A percentile compares a stretch with the other conserved stretches of the same genome.
phyloP scores from a whole-genome alignment of 2,797 vertebrate genomes.

The Gallinago stenura region DNA sequence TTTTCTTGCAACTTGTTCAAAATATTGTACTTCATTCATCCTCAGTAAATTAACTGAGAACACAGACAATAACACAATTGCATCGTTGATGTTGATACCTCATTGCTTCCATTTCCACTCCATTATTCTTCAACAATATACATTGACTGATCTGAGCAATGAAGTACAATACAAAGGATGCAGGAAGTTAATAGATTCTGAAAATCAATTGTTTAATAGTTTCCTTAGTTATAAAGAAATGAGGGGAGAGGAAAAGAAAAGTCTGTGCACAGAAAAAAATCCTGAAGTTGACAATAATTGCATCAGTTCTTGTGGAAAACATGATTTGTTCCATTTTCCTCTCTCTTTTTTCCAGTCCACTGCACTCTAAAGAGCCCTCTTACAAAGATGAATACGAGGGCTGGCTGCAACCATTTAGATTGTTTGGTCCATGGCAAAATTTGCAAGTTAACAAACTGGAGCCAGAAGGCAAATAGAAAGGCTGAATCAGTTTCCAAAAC shows the following conservation, averaged over 20 bases:
- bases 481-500: conserved; percentile 5
- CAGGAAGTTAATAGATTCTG: background rate
- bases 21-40: background rate
- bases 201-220: conserved; percentile 21
- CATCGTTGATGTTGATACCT: background rate
- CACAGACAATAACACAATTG: background rate
- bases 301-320: conserved; percentile 63
- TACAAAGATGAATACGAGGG: background rate
- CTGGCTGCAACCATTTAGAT: background rate
- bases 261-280: background rate
- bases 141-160: background rate
- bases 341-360: conserved; percentile 28
- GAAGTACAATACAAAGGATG: background rate
- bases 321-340: conserved; percentile 48
- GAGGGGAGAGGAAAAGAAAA: conserved; percentile 13
- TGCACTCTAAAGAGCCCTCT: conserved; percentile 27
- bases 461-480: conserved; percentile 25
- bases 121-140: background rate
- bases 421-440: conserved; percentile 13
- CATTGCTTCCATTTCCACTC: background rate
- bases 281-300: conserved; percentile 54
- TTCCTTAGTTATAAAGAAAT: background rate
- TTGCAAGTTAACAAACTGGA: conserved; percentile 16
- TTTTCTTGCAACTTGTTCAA: background rate
- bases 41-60: background rate